These are phyloP conservation scores for Tiliacea aurago DNA, from an alignment of 2,888 invertebrate species.

Conservation along the genomic window DNA sequence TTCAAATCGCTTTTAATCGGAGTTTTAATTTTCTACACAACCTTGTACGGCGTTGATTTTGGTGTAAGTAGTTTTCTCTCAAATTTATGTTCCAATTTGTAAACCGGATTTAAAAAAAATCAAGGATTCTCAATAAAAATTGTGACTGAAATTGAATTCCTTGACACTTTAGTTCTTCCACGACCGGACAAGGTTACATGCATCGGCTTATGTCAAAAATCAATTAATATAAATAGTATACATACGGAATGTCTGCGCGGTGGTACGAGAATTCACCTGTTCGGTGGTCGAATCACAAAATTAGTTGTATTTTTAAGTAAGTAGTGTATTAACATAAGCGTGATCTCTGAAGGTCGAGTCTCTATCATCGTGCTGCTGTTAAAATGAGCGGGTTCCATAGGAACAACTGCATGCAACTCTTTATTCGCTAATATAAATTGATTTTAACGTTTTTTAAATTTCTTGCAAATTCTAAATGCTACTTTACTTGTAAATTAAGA, in stretches of 20 bases:
- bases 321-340: conserved; percentile 47
- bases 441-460: neutral
- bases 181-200: conserved; percentile 15
- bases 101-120: neutral
- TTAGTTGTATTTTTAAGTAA: conserved; percentile 48
- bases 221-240: conserved; percentile 26
- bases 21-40: conserved; percentile 2
- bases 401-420: conserved; percentile 6
- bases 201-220: conserved; percentile 48
- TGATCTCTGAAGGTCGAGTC: conserved; percentile 42
- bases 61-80: conserved; percentile 15
- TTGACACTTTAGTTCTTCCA: conserved; percentile 18
- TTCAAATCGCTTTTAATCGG: conserved; percentile 17
- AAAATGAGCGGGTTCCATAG: conserved; percentile 39
- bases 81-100: conserved; percentile 5
- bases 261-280: conserved; percentile 34
- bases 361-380: conserved; percentile 33
- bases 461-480: neutral
- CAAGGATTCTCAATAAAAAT: neutral
- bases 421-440: conserved; percentile 3
- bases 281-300: conserved; percentile 55
- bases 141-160: conserved; percentile 20
- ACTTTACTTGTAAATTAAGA: conserved; percentile 6
- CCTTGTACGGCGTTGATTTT: conserved; percentile 28
- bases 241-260: conserved; percentile 38